Conservation (phyloP, 2,888 invertebrate genomes). For the Masnerella sp. region DNA sequence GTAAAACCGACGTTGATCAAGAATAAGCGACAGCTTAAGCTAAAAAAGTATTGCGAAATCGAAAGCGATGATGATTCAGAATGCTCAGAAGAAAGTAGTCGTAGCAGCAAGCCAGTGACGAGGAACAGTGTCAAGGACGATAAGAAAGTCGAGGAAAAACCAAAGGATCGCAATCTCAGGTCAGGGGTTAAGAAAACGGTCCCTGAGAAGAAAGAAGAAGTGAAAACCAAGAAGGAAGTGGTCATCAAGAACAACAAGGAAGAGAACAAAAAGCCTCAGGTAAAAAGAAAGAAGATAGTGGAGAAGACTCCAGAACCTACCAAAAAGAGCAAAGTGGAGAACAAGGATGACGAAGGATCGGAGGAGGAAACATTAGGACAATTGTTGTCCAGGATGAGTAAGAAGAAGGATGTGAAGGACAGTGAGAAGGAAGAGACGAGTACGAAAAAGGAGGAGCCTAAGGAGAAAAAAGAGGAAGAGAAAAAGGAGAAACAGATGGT, state of each 20-base stretch:
- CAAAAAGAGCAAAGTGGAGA: constrained; percentile 34
- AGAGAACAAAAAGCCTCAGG: constrained; percentile 1
- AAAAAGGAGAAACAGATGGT: constrained; percentile 25
- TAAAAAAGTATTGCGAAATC: constrained; percentile 71
- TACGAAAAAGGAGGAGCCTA: constrained; percentile 52
- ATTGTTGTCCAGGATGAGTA: constrained; percentile 41
- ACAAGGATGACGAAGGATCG: constrained; percentile 35
- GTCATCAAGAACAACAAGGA: not conserved
- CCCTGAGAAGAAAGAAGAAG: constrained; percentile 48
- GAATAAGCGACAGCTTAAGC: constrained; percentile 67
- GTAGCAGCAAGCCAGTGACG: constrained; percentile 66
- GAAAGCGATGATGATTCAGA: constrained; percentile 73
- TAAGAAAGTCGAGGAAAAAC: constrained; percentile 9
- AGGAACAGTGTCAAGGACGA: constrained; percentile 57
- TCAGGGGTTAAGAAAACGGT: constrained; percentile 67
- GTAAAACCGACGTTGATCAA: constrained; percentile 58
- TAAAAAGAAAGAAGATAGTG: constrained; percentile 31
- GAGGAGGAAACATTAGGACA: constrained; percentile 56
- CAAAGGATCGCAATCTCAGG: constrained; percentile 67
- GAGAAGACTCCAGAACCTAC: constrained; percentile 24
- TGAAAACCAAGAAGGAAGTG: constrained; percentile 27
- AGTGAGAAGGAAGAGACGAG: constrained; percentile 4
- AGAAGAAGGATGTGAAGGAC: constrained; percentile 36
- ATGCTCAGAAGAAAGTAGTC: constrained; percentile 68
- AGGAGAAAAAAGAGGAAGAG: constrained; percentile 48